Evolutionary conservation across 92 coral and sea anemone genomes (phyloP), one percentile per base, ranked within the genome.

Genomic region (Phymanthus crucifer): DNA sequence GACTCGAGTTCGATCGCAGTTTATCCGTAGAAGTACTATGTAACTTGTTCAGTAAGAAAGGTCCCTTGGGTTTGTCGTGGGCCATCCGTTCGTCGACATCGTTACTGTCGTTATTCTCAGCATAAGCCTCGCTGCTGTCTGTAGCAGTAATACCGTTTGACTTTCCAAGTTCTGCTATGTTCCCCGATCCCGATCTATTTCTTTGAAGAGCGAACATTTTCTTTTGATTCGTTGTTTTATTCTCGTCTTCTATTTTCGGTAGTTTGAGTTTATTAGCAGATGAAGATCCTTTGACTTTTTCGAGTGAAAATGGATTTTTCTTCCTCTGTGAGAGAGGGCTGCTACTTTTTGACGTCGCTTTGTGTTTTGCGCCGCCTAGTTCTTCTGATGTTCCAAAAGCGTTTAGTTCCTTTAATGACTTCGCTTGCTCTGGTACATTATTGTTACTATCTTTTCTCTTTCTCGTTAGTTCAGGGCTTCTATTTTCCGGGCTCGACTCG

Each of bases 31-130:
- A 87, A 9, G 79, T 46, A 31, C 87, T 82, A 35, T 85, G 71
- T 45, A 83, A 34, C 29, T 76, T 87, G 67, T 83, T 86, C 73
- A 87, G 72, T 27, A 78, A 79, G 69, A 87, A 87, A 38, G 91
- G 91, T 74, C 91, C 91, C 73, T 83, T 87, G 8, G 87, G 84
- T 61, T 87, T 87, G 35, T 87, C 90, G 27, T 36, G n/a, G 31
- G 71, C 73, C 18, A 54, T 11, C 54, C 70, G 71, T 38, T 40
- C 83, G 40, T 71, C 8, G 2, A 40, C 37, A 6, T 87, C 87
- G 11, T 58, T 66, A 67, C 13, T 65, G 21, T 56, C 69, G 32
- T 71, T 47, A 23, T 10, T 36, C 2, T 61, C 34, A 8, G 34
- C 5, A 17, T 27, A 61, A 61, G 27, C 13, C 14, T 27, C 33